Conservation (phyloP, 2,113 vertebrate genomes). For the Cricetomys ansorgei region DNA sequence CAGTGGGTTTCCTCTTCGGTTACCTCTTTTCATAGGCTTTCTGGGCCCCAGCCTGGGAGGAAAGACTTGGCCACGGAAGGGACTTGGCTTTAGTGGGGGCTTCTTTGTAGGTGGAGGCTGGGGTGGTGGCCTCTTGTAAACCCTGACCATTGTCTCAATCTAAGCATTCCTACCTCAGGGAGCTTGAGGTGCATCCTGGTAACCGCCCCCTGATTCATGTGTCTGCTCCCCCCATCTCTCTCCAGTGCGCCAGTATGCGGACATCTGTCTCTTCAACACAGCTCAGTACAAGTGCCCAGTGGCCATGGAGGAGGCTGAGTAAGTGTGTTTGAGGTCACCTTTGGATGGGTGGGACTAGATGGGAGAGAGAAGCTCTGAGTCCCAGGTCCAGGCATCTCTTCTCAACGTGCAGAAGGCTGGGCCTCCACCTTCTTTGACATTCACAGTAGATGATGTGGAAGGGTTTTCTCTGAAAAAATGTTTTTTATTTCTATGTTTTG, state of each 20-base stretch:
- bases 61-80: not conserved
- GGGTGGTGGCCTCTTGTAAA: not conserved
- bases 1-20: not conserved
- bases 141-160: not conserved
- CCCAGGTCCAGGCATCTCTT: not conserved
- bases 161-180: not conserved
- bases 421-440: not conserved
- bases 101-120: not conserved
- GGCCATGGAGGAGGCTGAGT: slow-evolving; percentile 96
- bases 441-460: not conserved
- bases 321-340: slow-evolving; percentile 78
- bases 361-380: not conserved
- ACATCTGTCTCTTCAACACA: slow-evolving; percentile 99
- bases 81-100: not conserved
- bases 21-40: not conserved
- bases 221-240: not conserved
- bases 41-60: not conserved
- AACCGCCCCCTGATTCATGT: not conserved
- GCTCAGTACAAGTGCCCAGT: slow-evolving; percentile 99
- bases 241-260: slow-evolving; percentile 96
- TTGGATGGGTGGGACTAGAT: not conserved
- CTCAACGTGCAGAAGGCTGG: not conserved
- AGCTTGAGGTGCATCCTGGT: not conserved
- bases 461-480: not conserved
- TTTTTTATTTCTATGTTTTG: not conserved